Base-by-base conservation (phyloP, 2,797 vertebrate species). In the Poeciliopsis paucimaculata region DNA sequence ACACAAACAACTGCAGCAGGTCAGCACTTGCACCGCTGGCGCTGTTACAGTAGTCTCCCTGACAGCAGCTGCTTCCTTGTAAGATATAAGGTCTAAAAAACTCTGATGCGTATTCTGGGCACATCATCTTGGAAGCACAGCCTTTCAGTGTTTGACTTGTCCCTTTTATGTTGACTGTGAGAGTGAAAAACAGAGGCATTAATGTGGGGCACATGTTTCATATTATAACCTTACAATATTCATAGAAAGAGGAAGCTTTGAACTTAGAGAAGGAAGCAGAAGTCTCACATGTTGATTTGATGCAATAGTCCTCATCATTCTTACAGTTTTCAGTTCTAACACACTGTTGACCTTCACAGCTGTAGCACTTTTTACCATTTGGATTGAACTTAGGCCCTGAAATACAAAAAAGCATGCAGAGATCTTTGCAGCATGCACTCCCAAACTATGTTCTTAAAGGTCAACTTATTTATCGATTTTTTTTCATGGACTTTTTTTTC, bases 341-440 rank as follows among this genome's bases (percentile, higher is more conserved):
- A 86, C 93, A 94, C 0, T 2, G 6, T 2, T 55, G 0, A 34
- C 68, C 83, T 1, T 74, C 15, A 43, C 93, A 94, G 7, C 0
- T 0, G 39, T 26, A 92, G 74, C 94, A 94, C 77, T 80, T 90
- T n/a, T 64, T 85, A 10, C 92, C 91, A 79, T 93, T 94, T 57
- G 86, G 77, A 2, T 0, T 16, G 0, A 41, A 2, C 23, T 16
- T 36, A 26, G 70, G 16, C 0, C 23, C 92, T 93, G 89, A 46
- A 46, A 74, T 1, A 80, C 1, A 79, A 0, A 72, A 15, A 31
- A 46, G 46, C 0, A 0, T 34, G 16, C 10, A 8, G 26, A 60
- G 53, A 31, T 43, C 23, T 43, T 45, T 34, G 8, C 11, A 47
- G n/a, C 2, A 34, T 31, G 15, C 2, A 72, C 7, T 31, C 15